Evolutionary conservation across 2,888 invertebrate species (phyloP).

Genomic region (Xylota segnis): DNA sequence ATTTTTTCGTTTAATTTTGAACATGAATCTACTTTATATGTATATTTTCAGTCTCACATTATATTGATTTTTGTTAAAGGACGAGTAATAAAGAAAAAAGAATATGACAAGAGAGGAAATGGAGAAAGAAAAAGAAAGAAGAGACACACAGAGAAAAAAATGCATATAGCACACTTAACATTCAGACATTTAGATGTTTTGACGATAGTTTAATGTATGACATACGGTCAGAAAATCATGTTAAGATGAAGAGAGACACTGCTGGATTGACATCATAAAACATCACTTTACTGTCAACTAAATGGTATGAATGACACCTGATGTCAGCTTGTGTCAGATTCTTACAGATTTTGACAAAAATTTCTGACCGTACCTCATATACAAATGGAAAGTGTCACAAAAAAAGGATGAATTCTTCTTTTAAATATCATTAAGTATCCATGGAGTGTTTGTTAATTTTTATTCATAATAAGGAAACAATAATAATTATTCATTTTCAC

Average conservation of each 20-base stretch:
- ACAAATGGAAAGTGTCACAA: constrained; percentile 16
- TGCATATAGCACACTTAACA: constrained; percentile 36
- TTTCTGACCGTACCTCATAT: not conserved
- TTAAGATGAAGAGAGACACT: too few species aligned
- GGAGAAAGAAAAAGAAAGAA: not conserved
- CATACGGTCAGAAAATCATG: not conserved
- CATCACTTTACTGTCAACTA: too few species aligned
- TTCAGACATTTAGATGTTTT: constrained; percentile 52
- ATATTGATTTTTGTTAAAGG: constrained; percentile 6
- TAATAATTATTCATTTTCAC: constrained; percentile 35
- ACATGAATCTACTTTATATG: constrained; percentile 39
- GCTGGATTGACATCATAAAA: too few species aligned
- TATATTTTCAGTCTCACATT: constrained; percentile 63
- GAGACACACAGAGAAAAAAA: not conserved
- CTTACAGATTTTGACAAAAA: not conserved
- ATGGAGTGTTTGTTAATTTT: constrained; percentile 46
- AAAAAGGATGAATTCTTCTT: not conserved
- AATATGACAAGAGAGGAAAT: not conserved
- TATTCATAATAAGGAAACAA: constrained; percentile 60
- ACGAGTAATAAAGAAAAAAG: constrained; percentile 7
- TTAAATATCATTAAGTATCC: constrained; percentile 53
- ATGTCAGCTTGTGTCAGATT: not conserved
- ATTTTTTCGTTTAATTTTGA: constrained; percentile 9
- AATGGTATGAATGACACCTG: too few species aligned
- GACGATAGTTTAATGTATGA: constrained; percentile 7